Conservation (phyloP, 2,113 vertebrate genomes). For the Scomber japonicus region DNA sequence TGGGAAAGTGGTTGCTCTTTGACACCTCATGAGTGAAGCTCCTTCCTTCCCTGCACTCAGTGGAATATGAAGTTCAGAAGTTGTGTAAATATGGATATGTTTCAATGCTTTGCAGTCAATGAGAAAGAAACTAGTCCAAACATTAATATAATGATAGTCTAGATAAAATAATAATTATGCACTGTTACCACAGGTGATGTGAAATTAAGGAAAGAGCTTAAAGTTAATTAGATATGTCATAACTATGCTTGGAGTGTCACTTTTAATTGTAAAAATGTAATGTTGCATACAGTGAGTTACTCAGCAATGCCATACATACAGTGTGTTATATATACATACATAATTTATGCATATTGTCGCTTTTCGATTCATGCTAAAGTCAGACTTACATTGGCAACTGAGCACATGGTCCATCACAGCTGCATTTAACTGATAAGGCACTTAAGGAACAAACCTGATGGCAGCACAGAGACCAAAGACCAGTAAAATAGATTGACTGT, state of each 20-base stretch:
- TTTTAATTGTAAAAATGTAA: not conserved
- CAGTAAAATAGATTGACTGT: constrained; percentile 83
- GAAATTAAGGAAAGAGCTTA: not conserved
- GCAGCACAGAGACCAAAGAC: constrained; percentile 81
- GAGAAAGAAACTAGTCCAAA: not conserved
- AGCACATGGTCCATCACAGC: constrained; percentile 72
- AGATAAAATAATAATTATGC: not conserved
- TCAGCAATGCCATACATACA: not conserved
- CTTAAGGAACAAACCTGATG: constrained; percentile 81
- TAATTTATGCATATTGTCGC: not conserved
- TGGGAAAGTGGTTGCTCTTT: not conserved
- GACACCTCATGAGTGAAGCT: not conserved
- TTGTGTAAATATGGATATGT: not conserved
- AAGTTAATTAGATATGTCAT: not conserved
- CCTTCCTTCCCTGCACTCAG: not conserved
- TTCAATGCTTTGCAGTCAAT: not conserved
- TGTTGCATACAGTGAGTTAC: not conserved
- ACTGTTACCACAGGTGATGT: not conserved
- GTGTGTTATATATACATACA: not conserved
- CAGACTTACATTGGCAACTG: constrained; percentile 53
- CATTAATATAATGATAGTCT: not conserved
- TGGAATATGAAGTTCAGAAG: not conserved
- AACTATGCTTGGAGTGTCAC: not conserved
- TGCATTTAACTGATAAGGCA: constrained; percentile 84
- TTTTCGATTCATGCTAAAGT: constrained; percentile 51